Conservation (phyloP, 2,888 invertebrate genomes). For the Amblyjoppa proteus region DNA sequence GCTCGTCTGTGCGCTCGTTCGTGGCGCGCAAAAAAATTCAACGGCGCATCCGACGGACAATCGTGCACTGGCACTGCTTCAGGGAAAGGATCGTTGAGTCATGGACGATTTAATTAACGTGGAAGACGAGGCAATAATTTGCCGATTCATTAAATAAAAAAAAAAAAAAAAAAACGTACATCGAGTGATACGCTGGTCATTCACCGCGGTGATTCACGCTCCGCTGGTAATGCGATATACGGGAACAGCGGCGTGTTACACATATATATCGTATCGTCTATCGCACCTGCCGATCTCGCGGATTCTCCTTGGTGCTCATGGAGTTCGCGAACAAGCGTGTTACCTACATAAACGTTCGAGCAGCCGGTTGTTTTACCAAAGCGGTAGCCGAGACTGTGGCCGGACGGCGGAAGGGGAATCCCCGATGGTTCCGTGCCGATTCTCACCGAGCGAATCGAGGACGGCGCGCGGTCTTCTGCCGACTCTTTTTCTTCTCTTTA, state of each 20-base stretch:
- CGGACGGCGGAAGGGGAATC: slow-evolving; percentile 6
- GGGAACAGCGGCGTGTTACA: slow-evolving; percentile 32
- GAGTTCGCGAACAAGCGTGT: slow-evolving; percentile 48
- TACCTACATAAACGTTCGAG: slow-evolving; percentile 51
- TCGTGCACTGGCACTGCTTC: too few species aligned
- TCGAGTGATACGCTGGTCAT: background rate
- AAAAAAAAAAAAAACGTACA: background rate
- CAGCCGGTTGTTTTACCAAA: slow-evolving; percentile 34
- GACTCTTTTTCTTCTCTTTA: slow-evolving; percentile 10
- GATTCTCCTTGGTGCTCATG: slow-evolving; percentile 18
- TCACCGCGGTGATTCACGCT: slow-evolving; percentile 9
- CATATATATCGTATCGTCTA: slow-evolving; percentile 19
- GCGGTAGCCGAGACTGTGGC: background rate
- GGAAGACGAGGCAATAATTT: background rate
- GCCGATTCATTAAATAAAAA: background rate
- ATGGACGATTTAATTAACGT: background rate
- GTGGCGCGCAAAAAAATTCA: too few species aligned
- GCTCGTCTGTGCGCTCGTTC: too few species aligned
- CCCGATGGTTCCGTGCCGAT: slow-evolving; percentile 58
- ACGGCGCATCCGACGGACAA: too few species aligned
- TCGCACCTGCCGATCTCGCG: slow-evolving; percentile 33
- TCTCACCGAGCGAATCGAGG: slow-evolving; percentile 62
- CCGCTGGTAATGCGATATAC: background rate
- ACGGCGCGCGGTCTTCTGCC: slow-evolving; percentile 23
- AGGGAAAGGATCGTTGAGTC: background rate